Evolutionary conservation across 1,140 invertebrate genomes (phyloP).

Genomic region (Drosophila orena): DNA sequence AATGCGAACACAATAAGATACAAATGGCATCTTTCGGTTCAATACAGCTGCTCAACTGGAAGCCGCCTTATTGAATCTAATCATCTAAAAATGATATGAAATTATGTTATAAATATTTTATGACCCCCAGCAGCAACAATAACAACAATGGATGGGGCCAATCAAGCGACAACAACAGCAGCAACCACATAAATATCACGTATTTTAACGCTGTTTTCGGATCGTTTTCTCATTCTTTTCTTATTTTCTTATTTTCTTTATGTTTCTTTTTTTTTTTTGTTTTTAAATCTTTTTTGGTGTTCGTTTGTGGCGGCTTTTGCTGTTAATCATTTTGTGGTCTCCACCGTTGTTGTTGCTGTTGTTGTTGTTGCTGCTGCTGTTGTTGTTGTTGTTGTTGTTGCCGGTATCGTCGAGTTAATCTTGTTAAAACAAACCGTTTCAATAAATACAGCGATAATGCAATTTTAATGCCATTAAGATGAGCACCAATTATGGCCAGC

Average conservation of each 20-base stretch:
- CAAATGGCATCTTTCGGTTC: conserved; percentile 44
- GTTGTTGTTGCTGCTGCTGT: conserved; percentile 9
- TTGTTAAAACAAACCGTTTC: conserved; percentile 83
- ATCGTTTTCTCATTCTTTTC: conserved; percentile 26
- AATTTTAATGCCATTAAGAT: conserved; percentile 83
- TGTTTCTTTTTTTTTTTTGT: too few species aligned
- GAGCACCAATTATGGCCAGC: conserved; percentile 81
- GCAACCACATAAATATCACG: conserved; percentile 49
- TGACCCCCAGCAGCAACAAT: conserved; percentile 26
- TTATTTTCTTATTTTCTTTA: not conserved
- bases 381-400: conserved; percentile 22
- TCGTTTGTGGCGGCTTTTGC: conserved; percentile 56
- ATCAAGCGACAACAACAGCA: conserved; percentile 50
- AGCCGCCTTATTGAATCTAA: conserved; percentile 73
- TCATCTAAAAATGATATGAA: conserved; percentile 80
- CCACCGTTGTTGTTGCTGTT: not conserved
- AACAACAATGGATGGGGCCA: conserved; percentile 44
- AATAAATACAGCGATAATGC: conserved; percentile 83
- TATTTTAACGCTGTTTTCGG: conserved; percentile 62
- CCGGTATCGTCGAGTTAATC: conserved; percentile 76
- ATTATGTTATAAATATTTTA: conserved; percentile 81
- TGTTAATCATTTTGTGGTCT: conserved; percentile 80
- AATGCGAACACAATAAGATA: conserved; percentile 20
- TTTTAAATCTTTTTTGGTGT: conserved; percentile 19
- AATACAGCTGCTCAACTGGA: conserved; percentile 36